These are phyloP conservation scores for Morus bassanus DNA, from an alignment of 2,797 vertebrate species.

Conservation along the genomic window DNA sequence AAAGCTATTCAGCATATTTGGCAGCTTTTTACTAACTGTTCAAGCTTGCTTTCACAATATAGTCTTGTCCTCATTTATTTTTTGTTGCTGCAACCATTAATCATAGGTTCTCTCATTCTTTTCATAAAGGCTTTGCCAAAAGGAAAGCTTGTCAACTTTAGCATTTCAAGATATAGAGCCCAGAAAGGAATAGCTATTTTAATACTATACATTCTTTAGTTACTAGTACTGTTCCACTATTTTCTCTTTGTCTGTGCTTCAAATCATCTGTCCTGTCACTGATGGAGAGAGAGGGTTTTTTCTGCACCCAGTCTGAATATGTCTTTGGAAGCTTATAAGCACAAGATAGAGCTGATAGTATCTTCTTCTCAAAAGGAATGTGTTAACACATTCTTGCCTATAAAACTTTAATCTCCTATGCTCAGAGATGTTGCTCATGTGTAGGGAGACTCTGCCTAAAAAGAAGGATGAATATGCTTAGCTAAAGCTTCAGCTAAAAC, in stretches of 20 bases:
- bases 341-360: background rate
- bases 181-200: background rate
- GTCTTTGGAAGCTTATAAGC: background rate
- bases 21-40: background rate
- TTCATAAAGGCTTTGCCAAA: background rate
- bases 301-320: background rate
- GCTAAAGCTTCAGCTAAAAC: background rate
- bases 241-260: background rate
- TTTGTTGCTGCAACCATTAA: slow-evolving; percentile 20
- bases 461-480: background rate
- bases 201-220: background rate
- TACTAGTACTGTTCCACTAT: background rate
- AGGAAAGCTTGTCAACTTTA: background rate
- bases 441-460: background rate
- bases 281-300: background rate
- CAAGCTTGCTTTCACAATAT: slow-evolving; percentile 1
- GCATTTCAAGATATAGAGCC: background rate
- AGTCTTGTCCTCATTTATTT: slow-evolving; percentile 29
- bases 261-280: background rate
- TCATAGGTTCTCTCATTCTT: slow-evolving; percentile 18
- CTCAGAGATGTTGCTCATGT: background rate
- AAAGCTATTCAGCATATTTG: slow-evolving; percentile 18
- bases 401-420: background rate
- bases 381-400: background rate
- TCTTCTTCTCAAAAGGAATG: background rate